A percentile compares a stretch with the other conserved stretches of the same genome.
Evolutionary conservation across 2,113 vertebrate genomes (phyloP).

Genomic region (Brachirus orientalis): DNA sequence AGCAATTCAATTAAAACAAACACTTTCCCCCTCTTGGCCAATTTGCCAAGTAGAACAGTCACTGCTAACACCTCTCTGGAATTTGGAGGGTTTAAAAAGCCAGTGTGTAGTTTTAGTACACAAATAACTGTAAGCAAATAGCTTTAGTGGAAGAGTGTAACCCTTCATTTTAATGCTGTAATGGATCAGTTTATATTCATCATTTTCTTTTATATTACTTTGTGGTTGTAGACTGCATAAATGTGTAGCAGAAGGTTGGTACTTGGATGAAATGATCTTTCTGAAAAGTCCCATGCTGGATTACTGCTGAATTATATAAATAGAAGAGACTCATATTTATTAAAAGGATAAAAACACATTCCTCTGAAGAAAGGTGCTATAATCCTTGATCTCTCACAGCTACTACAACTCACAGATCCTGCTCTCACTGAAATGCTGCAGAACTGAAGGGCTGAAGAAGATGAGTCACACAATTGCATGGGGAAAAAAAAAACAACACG

Average conservation of each 20-base stretch:
- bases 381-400: constrained; percentile 47
- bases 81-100: neutral
- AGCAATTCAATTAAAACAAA: neutral
- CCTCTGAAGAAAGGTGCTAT: constrained; percentile 50
- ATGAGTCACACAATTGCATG: constrained; percentile 61
- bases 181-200: no score
- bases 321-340: constrained; percentile 13
- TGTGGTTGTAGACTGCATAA: neutral
- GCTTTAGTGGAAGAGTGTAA: neutral
- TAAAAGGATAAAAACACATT: constrained; percentile 27
- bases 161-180: no score
- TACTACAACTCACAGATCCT: constrained; percentile 23
- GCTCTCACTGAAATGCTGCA: constrained; percentile 19
- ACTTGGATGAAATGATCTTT: no score
- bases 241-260: neutral
- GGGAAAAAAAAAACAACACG: constrained; percentile 57
- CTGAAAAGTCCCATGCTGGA: neutral
- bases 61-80: neutral
- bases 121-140: neutral
- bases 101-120: no score
- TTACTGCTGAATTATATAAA: constrained; percentile 3
- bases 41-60: neutral
- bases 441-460: constrained; percentile 41
- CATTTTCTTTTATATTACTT: no score
- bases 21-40: neutral